phyloP scores from a whole-genome alignment of 2,113 vertebrate genomes.

The Oryctolagus cuniculus region DNA sequence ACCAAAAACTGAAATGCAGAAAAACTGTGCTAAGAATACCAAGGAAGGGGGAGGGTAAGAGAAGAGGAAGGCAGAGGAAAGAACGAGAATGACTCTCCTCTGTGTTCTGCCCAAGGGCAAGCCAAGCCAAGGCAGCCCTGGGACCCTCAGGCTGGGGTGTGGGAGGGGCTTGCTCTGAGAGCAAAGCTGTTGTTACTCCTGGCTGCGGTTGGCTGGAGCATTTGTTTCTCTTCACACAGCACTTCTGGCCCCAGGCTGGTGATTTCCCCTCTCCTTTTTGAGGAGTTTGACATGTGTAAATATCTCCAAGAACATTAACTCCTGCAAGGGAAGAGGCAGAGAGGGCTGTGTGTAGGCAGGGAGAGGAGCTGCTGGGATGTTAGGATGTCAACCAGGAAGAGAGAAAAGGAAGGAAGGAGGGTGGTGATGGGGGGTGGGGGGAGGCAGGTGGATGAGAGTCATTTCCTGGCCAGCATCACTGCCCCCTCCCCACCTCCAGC shows the following conservation, averaged over 20 bases:
- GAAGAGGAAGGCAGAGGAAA: neutral
- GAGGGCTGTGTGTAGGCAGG: no score
- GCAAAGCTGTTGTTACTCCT: slow-evolving; percentile 79
- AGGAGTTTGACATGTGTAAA: slow-evolving; percentile 45
- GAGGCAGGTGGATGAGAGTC: neutral
- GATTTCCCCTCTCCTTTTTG: slow-evolving; percentile 6
- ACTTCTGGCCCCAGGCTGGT: slow-evolving; percentile 79
- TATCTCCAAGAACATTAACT: neutral
- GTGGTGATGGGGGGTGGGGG: neutral
- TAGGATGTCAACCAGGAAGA: neutral
- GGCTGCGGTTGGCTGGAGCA: slow-evolving; percentile 79
- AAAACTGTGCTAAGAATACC: neutral
- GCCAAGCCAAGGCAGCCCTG: slow-evolving; percentile 65
- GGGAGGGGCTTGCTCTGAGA: slow-evolving; percentile 45
- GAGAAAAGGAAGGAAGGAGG: neutral
- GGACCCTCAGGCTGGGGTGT: slow-evolving; percentile 68
- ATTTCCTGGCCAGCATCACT: neutral
- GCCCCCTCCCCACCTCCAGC: accelerated
- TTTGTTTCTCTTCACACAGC: slow-evolving; percentile 78
- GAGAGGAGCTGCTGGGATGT: neutral
- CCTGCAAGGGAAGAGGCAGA: neutral
- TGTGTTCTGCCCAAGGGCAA: neutral
- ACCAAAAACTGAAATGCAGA: neutral
- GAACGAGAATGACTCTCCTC: neutral
- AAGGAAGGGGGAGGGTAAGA: neutral